Conservation (phyloP, 2,888 invertebrate genomes). For the Drosophila kanekoi region DNA sequence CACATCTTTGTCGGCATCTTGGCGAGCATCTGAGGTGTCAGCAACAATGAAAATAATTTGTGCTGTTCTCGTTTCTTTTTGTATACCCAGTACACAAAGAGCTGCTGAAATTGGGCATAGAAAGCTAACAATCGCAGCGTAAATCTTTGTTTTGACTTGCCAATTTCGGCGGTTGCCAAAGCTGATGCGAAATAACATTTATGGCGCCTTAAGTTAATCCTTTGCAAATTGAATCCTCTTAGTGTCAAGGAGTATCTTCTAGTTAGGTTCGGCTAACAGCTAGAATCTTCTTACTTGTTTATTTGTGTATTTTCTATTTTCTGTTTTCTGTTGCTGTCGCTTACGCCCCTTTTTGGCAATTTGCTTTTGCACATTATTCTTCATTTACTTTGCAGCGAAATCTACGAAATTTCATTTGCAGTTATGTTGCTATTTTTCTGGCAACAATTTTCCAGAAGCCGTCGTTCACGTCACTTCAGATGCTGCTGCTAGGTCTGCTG, state of each 20-base stretch:
- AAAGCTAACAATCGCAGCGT: neutral
- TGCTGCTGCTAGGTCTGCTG: neutral
- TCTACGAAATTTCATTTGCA: constrained; percentile 79
- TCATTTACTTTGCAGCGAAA: constrained; percentile 78
- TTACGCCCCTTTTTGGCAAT: constrained; percentile 57
- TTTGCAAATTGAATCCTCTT: neutral
- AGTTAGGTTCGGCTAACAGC: neutral
- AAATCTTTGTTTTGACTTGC: neutral
- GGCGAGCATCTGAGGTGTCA: constrained; percentile 64
- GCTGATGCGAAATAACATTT: no score
- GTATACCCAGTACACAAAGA: constrained; percentile 12
- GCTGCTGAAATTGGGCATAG: neutral
- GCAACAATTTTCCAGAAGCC: constrained; percentile 43
- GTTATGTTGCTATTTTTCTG: constrained; percentile 75
- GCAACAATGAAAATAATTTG: constrained; percentile 79
- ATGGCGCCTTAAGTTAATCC: no score
- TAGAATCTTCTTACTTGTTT: constrained; percentile 5
- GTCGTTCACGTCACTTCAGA: constrained; percentile 35
- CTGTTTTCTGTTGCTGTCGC: constrained; percentile 13
- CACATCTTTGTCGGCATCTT: constrained; percentile 30
- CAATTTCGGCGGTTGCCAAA: no score
- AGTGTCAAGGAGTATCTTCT: neutral
- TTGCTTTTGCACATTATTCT: constrained; percentile 78
- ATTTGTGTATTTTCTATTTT: constrained; percentile 10
- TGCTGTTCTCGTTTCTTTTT: constrained; percentile 27